Evolutionary conservation across 92 coral and sea anemone genomes (phyloP).

Genomic region (Porites evermanni): DNA sequence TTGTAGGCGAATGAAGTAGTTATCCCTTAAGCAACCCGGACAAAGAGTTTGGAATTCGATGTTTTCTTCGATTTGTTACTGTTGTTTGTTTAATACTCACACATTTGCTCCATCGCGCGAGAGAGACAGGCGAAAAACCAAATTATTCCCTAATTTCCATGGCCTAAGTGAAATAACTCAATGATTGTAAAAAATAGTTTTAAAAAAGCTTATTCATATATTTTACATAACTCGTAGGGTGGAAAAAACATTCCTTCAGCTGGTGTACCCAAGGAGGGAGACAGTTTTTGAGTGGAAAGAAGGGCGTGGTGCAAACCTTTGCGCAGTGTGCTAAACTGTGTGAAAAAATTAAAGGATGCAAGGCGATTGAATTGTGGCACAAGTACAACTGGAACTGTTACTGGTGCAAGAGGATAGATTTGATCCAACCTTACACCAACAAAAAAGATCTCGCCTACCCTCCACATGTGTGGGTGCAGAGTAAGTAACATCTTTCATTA

Average conservation of each 20-base stretch:
- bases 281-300: too few relatives aligned
- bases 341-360: background rate
- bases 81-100: too few relatives aligned
- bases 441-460: background rate
- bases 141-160: too few relatives aligned
- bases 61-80: too few relatives aligned
- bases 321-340: background rate
- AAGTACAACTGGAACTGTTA: too few relatives aligned
- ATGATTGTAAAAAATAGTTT: background rate
- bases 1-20: too few relatives aligned
- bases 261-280: constrained; percentile 12
- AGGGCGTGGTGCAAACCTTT: too few relatives aligned
- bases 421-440: constrained; percentile 10
- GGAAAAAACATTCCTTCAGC: background rate
- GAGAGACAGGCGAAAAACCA: too few relatives aligned
- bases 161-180: too few relatives aligned
- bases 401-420: background rate
- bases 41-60: too few relatives aligned
- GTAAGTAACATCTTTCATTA: background rate
- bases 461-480: constrained; percentile 6
- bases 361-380: background rate
- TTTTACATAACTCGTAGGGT: background rate
- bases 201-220: background rate
- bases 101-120: too few relatives aligned
- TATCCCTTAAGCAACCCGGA: too few relatives aligned